Evolutionary conservation across 2,888 invertebrate genomes (phyloP), one percentile per base, ranked within the genome.

Genomic region (Sabatieria punctata): DNA sequence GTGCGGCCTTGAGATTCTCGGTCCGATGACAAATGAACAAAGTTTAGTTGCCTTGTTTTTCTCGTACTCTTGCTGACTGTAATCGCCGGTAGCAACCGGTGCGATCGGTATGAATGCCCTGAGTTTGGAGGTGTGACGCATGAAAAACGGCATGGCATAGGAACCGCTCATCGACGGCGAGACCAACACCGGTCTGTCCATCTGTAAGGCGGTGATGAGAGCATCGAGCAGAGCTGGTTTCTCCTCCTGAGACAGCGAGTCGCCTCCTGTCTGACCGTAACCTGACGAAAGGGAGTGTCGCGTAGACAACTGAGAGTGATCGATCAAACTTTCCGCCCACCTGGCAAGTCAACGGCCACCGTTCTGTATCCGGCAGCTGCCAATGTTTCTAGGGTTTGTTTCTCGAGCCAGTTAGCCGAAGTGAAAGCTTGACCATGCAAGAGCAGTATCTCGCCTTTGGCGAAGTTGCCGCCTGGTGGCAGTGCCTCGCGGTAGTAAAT

Each of bases 101-200:
- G 71, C 69, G 1, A 71, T 60, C 11, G 70, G 65, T 1, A 71
- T 55, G 49, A 58, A 70, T 1, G 67, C 72, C n/a, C 57, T 52
- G 23, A 65, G 52, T 18, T 56, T 51, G n/a, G 46, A 8, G 8
- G 66, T 63, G 35, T 66, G 52, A 27, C 59, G 54, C 49, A 65
- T 60, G 25, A 72, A 47, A 53, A 63, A 68, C 1, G 68, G 68
- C 22, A 72, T 11, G 4, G 70, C 58, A 53, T 61, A 72, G 3
- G 52, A 44, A 2, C 73, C 73, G 54, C 70, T 70, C 69, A 71
- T 69, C 2, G 72, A 72, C 1, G 72, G 72, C 39, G 68, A 66
- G 2, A 73, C 62, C 19, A 73, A 54, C 2, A 72, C 65, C 4
- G 69, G 65, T 15, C 53, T 48, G 1, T 51, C 51, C 47, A 70